Conservation (phyloP, 2,113 vertebrate species). For the Forbesichthys papilliferus region DNA sequence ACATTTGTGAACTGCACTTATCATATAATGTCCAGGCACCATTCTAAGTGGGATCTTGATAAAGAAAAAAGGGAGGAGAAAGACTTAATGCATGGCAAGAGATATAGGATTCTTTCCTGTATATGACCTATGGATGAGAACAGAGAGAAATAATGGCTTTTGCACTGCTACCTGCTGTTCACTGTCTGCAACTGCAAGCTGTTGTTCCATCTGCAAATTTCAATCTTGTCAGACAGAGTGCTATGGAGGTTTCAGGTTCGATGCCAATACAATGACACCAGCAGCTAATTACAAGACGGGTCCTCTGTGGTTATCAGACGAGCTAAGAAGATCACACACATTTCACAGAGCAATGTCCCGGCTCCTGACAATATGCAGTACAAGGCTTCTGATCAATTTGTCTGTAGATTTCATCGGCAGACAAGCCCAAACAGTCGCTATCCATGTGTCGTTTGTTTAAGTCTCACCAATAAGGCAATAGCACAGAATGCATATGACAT, state of each 20-base stretch:
- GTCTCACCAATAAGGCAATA: slow-evolving; percentile 29
- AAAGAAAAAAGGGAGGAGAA: not conserved
- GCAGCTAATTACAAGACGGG: slow-evolving; percentile 50
- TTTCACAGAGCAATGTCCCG: slow-evolving; percentile 33
- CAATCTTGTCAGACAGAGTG: slow-evolving; percentile 26
- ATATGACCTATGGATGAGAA: slow-evolving; percentile 36
- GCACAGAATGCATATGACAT: slow-evolving; percentile 22
- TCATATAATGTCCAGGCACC: not conserved
- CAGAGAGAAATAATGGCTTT: slow-evolving; percentile 34
- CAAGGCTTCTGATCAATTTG: slow-evolving; percentile 51
- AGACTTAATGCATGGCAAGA: slow-evolving; percentile 7
- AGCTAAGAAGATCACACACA: slow-evolving; percentile 35
- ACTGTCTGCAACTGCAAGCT: slow-evolving; percentile 64
- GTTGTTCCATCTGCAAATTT: slow-evolving; percentile 35
- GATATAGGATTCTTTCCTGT: slow-evolving; percentile 33
- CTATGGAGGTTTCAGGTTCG: slow-evolving; percentile 41
- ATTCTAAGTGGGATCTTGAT: not conserved
- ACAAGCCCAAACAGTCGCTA: slow-evolving; percentile 41
- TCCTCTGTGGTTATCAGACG: slow-evolving; percentile 50
- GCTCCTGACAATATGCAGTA: slow-evolving; percentile 33
- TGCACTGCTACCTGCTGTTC: slow-evolving; percentile 68
- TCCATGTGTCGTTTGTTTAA: slow-evolving; percentile 36
- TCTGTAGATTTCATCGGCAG: slow-evolving; percentile 54
- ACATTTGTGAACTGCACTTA: slow-evolving; percentile 8
- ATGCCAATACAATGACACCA: slow-evolving; percentile 46